These are phyloP conservation scores for Drosophila saltans DNA, from an alignment of 1,140 invertebrate genomes.

Conservation along the genomic window DNA sequence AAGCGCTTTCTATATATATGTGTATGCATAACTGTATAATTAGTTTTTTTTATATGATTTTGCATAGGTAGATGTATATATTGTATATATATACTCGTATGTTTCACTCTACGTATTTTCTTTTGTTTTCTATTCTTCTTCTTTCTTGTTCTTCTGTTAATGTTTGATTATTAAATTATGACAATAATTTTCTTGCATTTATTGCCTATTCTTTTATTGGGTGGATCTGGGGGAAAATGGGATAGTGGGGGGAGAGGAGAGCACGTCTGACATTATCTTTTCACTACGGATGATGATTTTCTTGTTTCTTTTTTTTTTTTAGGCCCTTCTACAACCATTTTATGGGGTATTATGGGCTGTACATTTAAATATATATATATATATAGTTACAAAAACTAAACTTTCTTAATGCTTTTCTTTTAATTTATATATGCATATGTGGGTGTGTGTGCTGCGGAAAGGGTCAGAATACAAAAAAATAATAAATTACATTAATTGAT, in stretches of 20 bases:
- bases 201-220: neutral
- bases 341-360: slow-evolving; percentile 48
- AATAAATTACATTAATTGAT: slow-evolving; percentile 75
- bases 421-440: neutral
- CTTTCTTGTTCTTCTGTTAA: slow-evolving; percentile 28
- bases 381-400: slow-evolving; percentile 24
- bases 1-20: slow-evolving; percentile 6
- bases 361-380: slow-evolving; percentile 33
- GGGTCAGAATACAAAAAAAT: slow-evolving; percentile 40
- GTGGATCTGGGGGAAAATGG: neutral
- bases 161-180: slow-evolving; percentile 26
- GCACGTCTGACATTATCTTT: slow-evolving; percentile 21
- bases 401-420: slow-evolving; percentile 28
- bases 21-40: neutral
- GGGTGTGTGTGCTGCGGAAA: neutral
- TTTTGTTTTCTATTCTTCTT: slow-evolving; percentile 17
- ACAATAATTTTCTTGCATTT: slow-evolving; percentile 10
- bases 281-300: slow-evolving; percentile 18
- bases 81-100: slow-evolving; percentile 14
- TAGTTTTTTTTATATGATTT: too few relatives aligned
- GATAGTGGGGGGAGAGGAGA: neutral
- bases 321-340: slow-evolving; percentile 63
- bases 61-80: neutral
- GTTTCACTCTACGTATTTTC: slow-evolving; percentile 14
- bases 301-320: neutral